These are phyloP conservation scores for Scelioninae gen. 2 DNA, from an alignment of 2,888 invertebrate genomes.

Conservation along the genomic window DNA sequence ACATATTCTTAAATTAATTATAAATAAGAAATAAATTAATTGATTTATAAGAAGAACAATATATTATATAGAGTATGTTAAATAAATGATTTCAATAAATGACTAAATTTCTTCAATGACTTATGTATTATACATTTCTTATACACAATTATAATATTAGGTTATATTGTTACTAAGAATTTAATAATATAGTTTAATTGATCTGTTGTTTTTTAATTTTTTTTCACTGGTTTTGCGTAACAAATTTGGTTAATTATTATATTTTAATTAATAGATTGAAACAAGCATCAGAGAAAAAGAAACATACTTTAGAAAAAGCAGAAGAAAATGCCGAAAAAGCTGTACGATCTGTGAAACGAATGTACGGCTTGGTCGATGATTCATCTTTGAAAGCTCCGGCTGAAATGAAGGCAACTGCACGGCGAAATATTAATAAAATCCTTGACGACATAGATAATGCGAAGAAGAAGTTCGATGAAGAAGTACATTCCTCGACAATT, in stretches of 20 bases:
- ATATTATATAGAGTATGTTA: no score
- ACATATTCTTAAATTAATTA: no score
- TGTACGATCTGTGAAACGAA: constrained; percentile 73
- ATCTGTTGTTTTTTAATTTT: neutral
- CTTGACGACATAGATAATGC: constrained; percentile 79
- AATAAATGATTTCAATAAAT: no score
- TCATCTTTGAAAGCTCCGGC: constrained; percentile 73
- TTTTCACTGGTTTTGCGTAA: constrained; percentile 1
- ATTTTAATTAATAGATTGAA: constrained; percentile 76
- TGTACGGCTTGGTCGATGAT: constrained; percentile 75
- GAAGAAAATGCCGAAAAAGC: constrained; percentile 80
- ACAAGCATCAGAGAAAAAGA: constrained; percentile 79
- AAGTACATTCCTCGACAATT: constrained; percentile 78
- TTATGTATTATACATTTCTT: no score
- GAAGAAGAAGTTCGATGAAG: constrained; percentile 78
- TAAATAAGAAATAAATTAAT: no score
- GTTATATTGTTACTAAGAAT: no score
- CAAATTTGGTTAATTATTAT: constrained; percentile 3
- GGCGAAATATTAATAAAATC: constrained; percentile 73
- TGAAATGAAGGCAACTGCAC: constrained; percentile 70
- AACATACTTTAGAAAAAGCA: constrained; percentile 77
- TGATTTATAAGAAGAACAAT: no score
- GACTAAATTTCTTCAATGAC: no score
- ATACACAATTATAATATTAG: no score
- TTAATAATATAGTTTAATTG: no score